A percentile compares a stretch with the other conserved stretches of the same genome.
These are phyloP conservation scores for Ochlodes sylvanus DNA, from an alignment of 2,888 invertebrate species.

Conservation along the genomic window DNA sequence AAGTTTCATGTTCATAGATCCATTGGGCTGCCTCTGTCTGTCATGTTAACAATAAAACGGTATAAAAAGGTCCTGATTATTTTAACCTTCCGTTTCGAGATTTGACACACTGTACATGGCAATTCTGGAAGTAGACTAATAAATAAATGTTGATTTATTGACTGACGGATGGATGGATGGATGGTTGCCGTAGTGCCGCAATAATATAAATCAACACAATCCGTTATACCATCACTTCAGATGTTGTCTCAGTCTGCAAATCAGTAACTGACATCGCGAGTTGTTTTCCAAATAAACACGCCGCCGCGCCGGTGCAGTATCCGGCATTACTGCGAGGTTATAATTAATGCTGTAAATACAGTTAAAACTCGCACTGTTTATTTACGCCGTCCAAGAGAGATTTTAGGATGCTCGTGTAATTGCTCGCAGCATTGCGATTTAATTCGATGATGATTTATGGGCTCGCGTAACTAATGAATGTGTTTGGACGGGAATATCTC, in stretches of 20 bases:
- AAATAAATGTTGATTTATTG: too few species aligned
- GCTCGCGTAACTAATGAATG: conserved; percentile 42
- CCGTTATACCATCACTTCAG: conserved; percentile 8
- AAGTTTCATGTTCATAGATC: too few species aligned
- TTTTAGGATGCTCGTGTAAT: conserved; percentile 32
- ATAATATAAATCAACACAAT: neutral
- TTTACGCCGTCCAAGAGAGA: conserved; percentile 48
- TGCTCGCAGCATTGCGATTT: conserved; percentile 46
- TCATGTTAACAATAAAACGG: too few species aligned
- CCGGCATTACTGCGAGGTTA: conserved; percentile 46
- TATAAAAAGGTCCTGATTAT: too few species aligned
- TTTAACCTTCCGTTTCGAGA: too few species aligned
- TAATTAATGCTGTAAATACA: conserved; percentile 47
- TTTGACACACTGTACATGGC: too few species aligned
- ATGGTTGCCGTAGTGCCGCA: neutral
- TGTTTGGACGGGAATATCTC: conserved; percentile 41
- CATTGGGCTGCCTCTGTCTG: too few species aligned
- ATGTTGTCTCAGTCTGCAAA: conserved; percentile 40
- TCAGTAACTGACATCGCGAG: conserved; percentile 47
- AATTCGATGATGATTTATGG: conserved; percentile 52
- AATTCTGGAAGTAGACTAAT: too few species aligned
- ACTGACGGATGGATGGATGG: neutral
- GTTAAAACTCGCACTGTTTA: conserved; percentile 50
- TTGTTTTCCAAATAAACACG: conserved; percentile 44
- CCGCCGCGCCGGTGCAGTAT: conserved; percentile 41